A percentile compares a stretch with the other conserved stretches of the same genome.
These are phyloP conservation scores for Hydrochoerus hydrochaeris DNA, from an alignment of 2,113 vertebrate species.

Conservation along the genomic window DNA sequence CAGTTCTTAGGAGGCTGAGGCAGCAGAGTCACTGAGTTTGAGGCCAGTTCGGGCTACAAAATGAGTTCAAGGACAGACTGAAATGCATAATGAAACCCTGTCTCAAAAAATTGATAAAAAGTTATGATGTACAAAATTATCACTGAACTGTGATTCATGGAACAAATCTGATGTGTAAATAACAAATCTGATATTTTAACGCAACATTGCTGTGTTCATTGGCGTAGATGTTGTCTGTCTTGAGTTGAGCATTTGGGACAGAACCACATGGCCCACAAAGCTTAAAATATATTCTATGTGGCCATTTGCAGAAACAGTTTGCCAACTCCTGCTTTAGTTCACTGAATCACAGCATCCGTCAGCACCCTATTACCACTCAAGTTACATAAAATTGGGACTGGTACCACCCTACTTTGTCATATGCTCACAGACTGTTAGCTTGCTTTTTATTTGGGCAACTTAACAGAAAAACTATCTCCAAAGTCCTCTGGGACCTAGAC, in stretches of 20 bases:
- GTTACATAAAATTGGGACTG: fast-evolving
- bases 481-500: not conserved
- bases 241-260: not conserved
- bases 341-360: not conserved
- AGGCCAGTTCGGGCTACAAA: no score
- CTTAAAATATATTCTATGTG: not conserved
- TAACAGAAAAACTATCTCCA: not conserved
- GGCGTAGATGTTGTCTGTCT: not conserved
- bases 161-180: not conserved
- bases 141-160: not conserved
- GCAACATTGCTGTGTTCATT: not conserved
- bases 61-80: no score
- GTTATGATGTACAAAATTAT: not conserved
- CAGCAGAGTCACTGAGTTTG: no score
- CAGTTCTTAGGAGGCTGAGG: no score
- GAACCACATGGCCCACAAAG: not conserved
- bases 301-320: not conserved
- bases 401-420: not conserved
- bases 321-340: not conserved
- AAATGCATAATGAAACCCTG: no score
- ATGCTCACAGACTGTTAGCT: not conserved
- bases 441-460: not conserved
- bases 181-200: not conserved
- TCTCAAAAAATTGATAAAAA: not conserved
- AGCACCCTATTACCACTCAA: fast-evolving